A percentile compares a stretch with the other conserved stretches of the same genome.
These are phyloP conservation scores for Corticium candelabrum DNA, from an alignment of 37 sponge, comb jelly and placozoan species.

Conservation along the genomic window DNA sequence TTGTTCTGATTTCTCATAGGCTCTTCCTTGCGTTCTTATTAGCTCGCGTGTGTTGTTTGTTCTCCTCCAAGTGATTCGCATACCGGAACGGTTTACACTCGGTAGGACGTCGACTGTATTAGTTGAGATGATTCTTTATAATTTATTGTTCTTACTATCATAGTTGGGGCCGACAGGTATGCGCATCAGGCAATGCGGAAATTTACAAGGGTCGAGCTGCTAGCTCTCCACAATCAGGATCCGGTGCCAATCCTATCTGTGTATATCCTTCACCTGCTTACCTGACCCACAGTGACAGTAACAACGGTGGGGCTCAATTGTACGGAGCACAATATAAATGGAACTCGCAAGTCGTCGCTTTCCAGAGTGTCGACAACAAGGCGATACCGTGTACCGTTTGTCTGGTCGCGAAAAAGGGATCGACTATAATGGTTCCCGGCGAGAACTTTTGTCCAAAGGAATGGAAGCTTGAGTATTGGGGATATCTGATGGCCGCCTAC, in stretches of 20 bases:
- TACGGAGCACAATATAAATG: background rate
- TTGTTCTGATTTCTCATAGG: too few species aligned
- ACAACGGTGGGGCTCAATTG: background rate
- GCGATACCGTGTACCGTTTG: background rate
- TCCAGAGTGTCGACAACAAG: background rate
- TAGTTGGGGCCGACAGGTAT: background rate
- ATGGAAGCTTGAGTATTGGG: background rate
- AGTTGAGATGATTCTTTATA: too few species aligned
- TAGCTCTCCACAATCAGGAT: background rate
- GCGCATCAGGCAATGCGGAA: background rate
- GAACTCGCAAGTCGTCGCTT: background rate
- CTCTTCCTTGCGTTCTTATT: too few species aligned
- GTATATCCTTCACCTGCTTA: background rate
- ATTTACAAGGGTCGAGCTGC: background rate
- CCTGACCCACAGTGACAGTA: background rate
- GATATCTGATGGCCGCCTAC: background rate
- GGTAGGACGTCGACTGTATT: too few species aligned
- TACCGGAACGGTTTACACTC: background rate
- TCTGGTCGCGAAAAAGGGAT: background rate
- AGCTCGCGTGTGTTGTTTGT: conserved; percentile 1
- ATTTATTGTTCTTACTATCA: background rate
- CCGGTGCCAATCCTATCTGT: background rate
- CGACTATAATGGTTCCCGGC: background rate
- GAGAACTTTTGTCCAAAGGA: background rate
- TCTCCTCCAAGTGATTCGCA: background rate